phyloP scores from a whole-genome alignment of 2,797 vertebrate genomes.

The Xerus rutilus region DNA sequence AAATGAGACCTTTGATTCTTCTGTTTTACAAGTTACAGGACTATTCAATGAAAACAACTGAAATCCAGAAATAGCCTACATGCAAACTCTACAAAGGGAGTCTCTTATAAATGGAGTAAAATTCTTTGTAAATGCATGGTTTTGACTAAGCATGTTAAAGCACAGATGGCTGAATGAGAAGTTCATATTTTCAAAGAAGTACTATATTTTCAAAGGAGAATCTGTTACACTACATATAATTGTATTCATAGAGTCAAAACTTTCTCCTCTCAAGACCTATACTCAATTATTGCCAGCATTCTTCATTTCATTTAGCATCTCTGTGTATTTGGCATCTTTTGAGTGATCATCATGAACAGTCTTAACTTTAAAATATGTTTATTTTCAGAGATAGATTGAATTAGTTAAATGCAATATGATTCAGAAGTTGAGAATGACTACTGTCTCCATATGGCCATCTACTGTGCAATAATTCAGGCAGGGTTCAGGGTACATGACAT shows the following conservation, averaged over 20 bases:
- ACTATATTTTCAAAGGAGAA: background rate
- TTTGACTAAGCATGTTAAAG: conserved; percentile 10
- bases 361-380: background rate
- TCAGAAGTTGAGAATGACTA: background rate
- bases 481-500: background rate
- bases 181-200: background rate
- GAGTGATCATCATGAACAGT: background rate
- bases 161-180: conserved; percentile 58
- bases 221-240: conserved; percentile 24
- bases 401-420: background rate
- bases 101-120: conserved; percentile 24
- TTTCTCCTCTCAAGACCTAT: background rate
- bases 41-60: background rate
- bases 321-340: background rate
- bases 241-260: background rate
- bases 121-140: conserved; percentile 6
- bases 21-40: background rate
- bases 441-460: background rate
- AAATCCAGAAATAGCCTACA: background rate
- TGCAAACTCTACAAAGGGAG: background rate
- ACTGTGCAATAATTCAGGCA: background rate
- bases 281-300: background rate
- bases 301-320: background rate
- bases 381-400: background rate
- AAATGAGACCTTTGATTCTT: background rate